Evolutionary conservation across 2,888 invertebrate species (phyloP), one percentile per base, ranked within the genome.

Genomic region (Venustoraphidia nigricollis): DNA sequence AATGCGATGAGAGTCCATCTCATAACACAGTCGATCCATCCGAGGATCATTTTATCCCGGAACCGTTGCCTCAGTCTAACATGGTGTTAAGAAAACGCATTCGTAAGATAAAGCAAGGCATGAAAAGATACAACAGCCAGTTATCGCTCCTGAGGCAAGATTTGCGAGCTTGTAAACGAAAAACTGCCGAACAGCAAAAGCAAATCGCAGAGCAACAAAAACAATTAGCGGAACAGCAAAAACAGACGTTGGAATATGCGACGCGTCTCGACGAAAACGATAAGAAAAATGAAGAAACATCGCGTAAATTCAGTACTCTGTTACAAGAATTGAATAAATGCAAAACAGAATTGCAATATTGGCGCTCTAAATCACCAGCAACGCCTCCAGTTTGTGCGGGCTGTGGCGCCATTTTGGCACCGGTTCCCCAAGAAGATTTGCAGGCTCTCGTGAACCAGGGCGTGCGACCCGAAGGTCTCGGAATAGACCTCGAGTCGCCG

Each of bases 321-420:
- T 69, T 91, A 59, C 72, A 90, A 81, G 90, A 91, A 67, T 69
- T 91, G 57, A 91, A 90, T 67, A 90, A 90, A 65, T 91, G 90
- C 68, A 90, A 90, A 70, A 90, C 90, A 36, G 90, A 91, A 68
- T 67, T 90, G 59, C 90, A 90, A 67, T 90, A 89, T 66, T 90
- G 89, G 88, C 81, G 90, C 50, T 89, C 89, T 40, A 88, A 88
- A 57, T 87, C 88, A 52, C 87, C 89, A 10, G 85, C 88, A 53
- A 75, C 75, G 57, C 72, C 76, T 55, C 73, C 76, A 53, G 75
- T 82, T 48, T 89, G 88, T 60, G 79, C 76, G 36, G 77, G 81
- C 55, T 88, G 87, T 62, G 86, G 87, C 49, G 76, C 73, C 50
- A 73, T 73, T 48, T 70, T 75, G 54, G 60, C 67, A 10, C 68